Evolutionary conservation across 2,797 vertebrate species (phyloP).

Genomic region (Hippopotamyrus pictus): DNA sequence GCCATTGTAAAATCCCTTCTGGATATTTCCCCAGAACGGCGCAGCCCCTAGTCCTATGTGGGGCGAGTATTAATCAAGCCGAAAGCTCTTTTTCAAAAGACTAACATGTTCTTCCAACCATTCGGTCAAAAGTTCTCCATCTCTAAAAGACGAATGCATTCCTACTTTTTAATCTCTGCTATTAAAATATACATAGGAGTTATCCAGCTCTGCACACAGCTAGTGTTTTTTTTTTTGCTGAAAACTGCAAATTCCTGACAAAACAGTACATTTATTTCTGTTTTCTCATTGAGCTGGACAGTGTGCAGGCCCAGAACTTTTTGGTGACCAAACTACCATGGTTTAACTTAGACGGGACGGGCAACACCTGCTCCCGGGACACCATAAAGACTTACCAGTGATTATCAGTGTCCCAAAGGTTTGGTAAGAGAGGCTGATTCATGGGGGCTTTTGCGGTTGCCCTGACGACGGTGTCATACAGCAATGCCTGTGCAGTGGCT

Average conservation of each 20-base stretch:
- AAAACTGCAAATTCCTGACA: slow-evolving; percentile 2
- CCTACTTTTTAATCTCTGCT: slow-evolving; percentile 60
- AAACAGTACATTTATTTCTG: not conserved
- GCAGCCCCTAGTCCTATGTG: slow-evolving; percentile 37
- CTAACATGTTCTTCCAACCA: slow-evolving; percentile 46
- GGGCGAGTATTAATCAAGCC: slow-evolving; percentile 58
- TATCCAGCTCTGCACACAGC: not conserved
- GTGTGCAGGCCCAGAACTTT: not conserved
- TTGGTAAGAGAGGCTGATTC: not conserved
- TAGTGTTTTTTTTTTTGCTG: not conserved
- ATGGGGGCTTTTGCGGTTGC: not conserved
- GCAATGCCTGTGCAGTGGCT: not conserved
- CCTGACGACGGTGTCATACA: not conserved
- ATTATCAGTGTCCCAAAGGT: not conserved
- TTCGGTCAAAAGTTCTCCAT: slow-evolving; percentile 57
- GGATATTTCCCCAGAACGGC: slow-evolving; percentile 52
- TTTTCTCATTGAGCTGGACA: not conserved
- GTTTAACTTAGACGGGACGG: not conserved
- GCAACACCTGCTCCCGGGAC: not conserved
- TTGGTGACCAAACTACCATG: not conserved
- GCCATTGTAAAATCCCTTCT: slow-evolving; percentile 52
- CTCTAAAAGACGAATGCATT: slow-evolving; percentile 63
- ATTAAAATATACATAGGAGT: slow-evolving; percentile 25
- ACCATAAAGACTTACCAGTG: not conserved
- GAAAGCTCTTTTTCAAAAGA: slow-evolving; percentile 36